Evolutionary conservation across 2,888 invertebrate species (phyloP).

Genomic region (Ormyrus pomaceus): DNA sequence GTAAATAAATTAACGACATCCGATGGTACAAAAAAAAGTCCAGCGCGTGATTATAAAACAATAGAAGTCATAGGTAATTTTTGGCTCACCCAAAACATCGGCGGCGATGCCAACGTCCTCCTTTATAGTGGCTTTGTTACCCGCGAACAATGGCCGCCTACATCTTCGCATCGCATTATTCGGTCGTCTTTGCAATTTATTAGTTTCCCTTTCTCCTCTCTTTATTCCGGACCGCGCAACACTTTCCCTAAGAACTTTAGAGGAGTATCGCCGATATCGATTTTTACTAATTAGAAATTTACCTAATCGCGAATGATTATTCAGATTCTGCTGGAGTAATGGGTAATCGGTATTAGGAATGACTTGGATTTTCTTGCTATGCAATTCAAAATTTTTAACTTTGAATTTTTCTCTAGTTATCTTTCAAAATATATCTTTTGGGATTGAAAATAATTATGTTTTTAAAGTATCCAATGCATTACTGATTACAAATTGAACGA

Average conservation of each 20-base stretch:
- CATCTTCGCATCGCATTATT: conserved; percentile 66
- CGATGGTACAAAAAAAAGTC: conserved; percentile 24
- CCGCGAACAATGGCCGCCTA: conserved; percentile 68
- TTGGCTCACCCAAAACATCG: conserved; percentile 47
- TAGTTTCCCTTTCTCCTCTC: conserved; percentile 55
- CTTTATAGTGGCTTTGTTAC: conserved; percentile 67
- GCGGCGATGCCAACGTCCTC: conserved; percentile 42
- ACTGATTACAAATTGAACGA: no score
- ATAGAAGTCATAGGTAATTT: conserved; percentile 48
- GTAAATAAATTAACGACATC: conserved; percentile 26
- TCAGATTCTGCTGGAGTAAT: no score
- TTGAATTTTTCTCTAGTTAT: no score
- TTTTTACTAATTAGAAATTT: conserved; percentile 1
- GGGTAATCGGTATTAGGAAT: no score
- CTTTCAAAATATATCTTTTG: no score
- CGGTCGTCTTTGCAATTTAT: conserved; percentile 62
- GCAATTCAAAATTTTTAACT: no score
- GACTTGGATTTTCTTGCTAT: no score
- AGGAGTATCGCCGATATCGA: neutral
- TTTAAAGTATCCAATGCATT: no score
- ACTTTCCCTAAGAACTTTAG: conserved; percentile 27
- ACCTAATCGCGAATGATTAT: no score
- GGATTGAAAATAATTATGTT: no score
- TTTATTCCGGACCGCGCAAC: conserved; percentile 47
- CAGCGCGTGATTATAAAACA: conserved; percentile 46